These are phyloP conservation scores for Callinectes sapidus DNA, from an alignment of 2,888 invertebrate genomes.

Conservation along the genomic window DNA sequence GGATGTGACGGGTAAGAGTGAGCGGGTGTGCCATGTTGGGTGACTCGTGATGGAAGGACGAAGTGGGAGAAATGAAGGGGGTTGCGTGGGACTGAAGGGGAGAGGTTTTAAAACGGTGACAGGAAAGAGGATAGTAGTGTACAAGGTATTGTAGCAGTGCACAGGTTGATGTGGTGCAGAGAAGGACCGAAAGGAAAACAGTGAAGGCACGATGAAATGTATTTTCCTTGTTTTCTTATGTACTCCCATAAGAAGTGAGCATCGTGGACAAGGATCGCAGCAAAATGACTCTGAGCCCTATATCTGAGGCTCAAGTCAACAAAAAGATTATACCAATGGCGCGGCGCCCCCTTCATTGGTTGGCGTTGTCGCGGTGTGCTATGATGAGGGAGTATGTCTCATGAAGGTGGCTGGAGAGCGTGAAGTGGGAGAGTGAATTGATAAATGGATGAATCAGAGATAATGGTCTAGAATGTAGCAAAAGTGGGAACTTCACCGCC, in stretches of 20 bases:
- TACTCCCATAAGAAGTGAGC: not conserved
- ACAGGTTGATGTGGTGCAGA: not conserved
- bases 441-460: slow-evolving; percentile 6
- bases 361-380: not conserved
- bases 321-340: not conserved
- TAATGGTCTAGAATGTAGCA: not conserved
- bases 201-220: not conserved
- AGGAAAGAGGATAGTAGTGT: not conserved
- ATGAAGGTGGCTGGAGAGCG: not conserved
- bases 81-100: not conserved
- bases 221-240: not conserved
- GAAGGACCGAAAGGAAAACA: not conserved
- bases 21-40: not conserved
- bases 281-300: not conserved
- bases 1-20: not conserved
- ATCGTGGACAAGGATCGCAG: not conserved
- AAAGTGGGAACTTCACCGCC: not conserved
- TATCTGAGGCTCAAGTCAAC: not conserved
- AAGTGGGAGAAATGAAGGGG: not conserved
- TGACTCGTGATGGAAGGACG: not conserved
- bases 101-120: not conserved
- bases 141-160: not conserved
- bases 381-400: slow-evolving; percentile 16
- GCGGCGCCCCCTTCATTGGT: not conserved
- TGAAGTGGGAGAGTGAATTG: not conserved